Evolutionary conservation across 2,888 invertebrate species (phyloP), one percentile per base, ranked within the genome.

Genomic region (Caprella mutica): DNA sequence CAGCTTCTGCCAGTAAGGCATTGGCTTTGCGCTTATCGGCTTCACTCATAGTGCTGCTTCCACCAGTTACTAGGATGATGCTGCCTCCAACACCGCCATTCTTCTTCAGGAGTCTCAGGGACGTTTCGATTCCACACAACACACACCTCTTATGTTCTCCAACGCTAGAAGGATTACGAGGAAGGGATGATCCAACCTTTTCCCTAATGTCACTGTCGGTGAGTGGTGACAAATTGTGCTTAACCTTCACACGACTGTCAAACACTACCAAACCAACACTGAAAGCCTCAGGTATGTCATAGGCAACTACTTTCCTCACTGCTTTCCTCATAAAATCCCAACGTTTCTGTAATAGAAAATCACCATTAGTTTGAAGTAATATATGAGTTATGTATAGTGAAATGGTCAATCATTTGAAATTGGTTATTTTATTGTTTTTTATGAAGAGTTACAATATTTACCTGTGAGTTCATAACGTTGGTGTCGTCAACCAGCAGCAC

Each of bases 251-350:
- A 6, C 29, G 33, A 19, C 57, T 55, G 56, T 59, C 62, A 40
- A 62, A 65, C 29, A 62, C 61, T n/a, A 65, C 62, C 26, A 73
- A 67, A 43, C 72, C 72, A 27, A 73, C 64, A 59, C 68, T 66
- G 39, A 70, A 69, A 23, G 70, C 71, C 42, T 69, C 68, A 5
- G 69, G 77, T 19, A 81, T 69, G 68, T 80, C 78, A 58, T 78
- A 76, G 27, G 76, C 71, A 3, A 78, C 76, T 76, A 80, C 78
- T 68, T 80, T 79, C 38, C 79, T 73, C 56, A 80, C 74, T 0
- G 81, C 80, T 58, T 75, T 71, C 35, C 79, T 72, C 52, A 81
- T 70, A 68, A 78, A 80, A 55, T 73, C 77, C 79, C 80, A 81
- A 1, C 79, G 78, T 68, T 80, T 79, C 65, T 73, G 67, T n/a